Percentiles rank a stretch among this genome's conserved stretches.
Conservation (phyloP, 2,797 vertebrate genomes). For the Eurystomus glaucurus region DNA sequence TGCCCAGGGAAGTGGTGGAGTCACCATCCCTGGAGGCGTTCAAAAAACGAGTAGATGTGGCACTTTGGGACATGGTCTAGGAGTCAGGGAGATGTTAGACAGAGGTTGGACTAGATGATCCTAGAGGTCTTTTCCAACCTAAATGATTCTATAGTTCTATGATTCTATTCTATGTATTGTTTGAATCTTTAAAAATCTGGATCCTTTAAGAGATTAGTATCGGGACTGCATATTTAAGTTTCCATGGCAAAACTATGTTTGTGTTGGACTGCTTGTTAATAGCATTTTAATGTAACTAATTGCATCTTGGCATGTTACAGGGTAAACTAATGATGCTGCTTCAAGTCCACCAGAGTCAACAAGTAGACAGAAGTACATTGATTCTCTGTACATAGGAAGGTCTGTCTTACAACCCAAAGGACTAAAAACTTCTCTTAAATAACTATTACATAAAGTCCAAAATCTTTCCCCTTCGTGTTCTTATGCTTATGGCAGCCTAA, state of each 20-base stretch:
- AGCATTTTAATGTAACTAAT: constrained; percentile 8
- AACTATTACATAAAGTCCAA: neutral
- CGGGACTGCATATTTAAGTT: constrained; percentile 21
- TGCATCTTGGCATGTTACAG: neutral
- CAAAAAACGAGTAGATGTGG: too few relatives aligned
- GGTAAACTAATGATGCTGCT: neutral
- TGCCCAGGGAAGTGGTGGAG: too few relatives aligned
- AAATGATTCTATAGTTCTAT: too few relatives aligned
- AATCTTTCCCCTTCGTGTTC: neutral
- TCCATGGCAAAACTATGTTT: neutral
- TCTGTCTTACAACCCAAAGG: neutral
- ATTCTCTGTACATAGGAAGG: neutral
- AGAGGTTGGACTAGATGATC: too few relatives aligned
- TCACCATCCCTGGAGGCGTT: too few relatives aligned
- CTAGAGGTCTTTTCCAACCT: too few relatives aligned
- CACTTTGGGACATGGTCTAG: too few relatives aligned
- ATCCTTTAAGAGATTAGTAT: neutral
- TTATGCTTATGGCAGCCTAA: neutral
- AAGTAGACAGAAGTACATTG: neutral
- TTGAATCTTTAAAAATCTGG: constrained; percentile 8
- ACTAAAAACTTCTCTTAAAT: neutral
- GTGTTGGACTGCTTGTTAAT: constrained; percentile 4
- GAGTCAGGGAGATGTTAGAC: too few relatives aligned
- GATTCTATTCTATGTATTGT: neutral
- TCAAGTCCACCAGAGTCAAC: neutral